Evolutionary conservation across 2,888 invertebrate species (phyloP).

Genomic region (Lasioglossum leucozonium): DNA sequence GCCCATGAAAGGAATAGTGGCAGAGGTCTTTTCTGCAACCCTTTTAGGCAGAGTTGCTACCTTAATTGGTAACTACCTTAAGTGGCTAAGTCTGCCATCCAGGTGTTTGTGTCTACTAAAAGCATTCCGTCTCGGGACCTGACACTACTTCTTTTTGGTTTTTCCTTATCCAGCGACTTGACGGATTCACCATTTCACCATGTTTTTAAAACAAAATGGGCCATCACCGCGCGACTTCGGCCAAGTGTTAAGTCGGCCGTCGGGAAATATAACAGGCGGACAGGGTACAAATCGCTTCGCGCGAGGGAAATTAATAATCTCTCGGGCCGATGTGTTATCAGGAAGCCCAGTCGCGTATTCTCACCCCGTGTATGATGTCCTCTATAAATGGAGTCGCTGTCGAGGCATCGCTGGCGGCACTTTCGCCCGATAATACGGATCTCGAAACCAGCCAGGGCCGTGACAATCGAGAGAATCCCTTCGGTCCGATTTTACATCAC

Average conservation of each 20-base stretch:
- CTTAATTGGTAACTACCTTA: no score
- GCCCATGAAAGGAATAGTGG: no score
- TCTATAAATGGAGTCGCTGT: neutral
- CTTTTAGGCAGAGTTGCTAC: no score
- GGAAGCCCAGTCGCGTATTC: neutral
- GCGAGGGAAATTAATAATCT: slow-evolving; percentile 6
- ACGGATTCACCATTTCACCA: no score
- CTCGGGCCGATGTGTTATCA: neutral
- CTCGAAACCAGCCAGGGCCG: neutral
- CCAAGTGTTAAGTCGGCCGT: neutral
- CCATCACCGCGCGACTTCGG: neutral
- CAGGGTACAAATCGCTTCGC: neutral
- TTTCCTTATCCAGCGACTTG: no score
- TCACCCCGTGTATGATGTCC: neutral
- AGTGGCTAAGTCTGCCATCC: no score
- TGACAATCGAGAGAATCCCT: slow-evolving; percentile 36
- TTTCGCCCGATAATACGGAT: slow-evolving; percentile 14
- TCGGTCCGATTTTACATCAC: slow-evolving; percentile 29
- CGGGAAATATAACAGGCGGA: neutral
- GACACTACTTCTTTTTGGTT: no score
- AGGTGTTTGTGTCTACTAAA: no score
- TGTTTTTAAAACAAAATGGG: neutral
- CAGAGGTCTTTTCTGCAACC: no score
- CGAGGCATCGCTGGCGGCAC: neutral
- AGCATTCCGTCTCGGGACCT: no score